phyloP scores from a whole-genome alignment of 2,888 invertebrate species.

The Hartigia nigra region DNA sequence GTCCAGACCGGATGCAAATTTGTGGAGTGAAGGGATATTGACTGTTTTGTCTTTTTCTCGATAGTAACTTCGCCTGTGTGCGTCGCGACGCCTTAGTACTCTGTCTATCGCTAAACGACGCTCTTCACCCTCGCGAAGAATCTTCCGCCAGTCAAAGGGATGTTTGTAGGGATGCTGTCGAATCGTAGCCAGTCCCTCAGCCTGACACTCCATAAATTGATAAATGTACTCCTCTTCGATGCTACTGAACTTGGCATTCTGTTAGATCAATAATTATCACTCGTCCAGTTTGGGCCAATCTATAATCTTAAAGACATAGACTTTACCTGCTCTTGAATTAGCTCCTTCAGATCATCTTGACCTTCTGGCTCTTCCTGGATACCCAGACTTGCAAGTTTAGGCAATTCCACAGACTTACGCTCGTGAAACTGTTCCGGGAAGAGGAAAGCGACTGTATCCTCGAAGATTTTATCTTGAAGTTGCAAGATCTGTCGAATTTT shows the following conservation, averaged over 20 bases:
- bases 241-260: conserved; percentile 8
- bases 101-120: conserved; percentile 67
- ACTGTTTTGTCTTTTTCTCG: neutral
- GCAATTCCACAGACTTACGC: conserved; percentile 11
- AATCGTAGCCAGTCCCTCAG: conserved; percentile 64
- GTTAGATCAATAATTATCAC: neutral
- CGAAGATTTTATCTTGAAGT: conserved; percentile 73
- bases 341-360: conserved; percentile 11
- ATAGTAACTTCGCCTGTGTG: neutral
- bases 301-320: neutral
- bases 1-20: neutral
- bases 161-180: conserved; percentile 67
- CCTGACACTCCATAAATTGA: conserved; percentile 43
- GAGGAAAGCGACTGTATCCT: conserved; percentile 72
- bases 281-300: neutral
- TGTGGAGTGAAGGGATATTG: neutral
- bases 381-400: conserved; percentile 32
- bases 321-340: conserved; percentile 7
- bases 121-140: conserved; percentile 68
- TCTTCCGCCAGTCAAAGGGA: conserved; percentile 70
- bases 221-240: conserved; percentile 43
- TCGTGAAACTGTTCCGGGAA: conserved; percentile 69
- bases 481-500: conserved; percentile 71
- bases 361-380: conserved; percentile 66
- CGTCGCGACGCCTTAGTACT: conserved; percentile 23